Evolutionary conservation across 2,888 invertebrate genomes (phyloP).

Genomic region (Vesta saturnalis): DNA sequence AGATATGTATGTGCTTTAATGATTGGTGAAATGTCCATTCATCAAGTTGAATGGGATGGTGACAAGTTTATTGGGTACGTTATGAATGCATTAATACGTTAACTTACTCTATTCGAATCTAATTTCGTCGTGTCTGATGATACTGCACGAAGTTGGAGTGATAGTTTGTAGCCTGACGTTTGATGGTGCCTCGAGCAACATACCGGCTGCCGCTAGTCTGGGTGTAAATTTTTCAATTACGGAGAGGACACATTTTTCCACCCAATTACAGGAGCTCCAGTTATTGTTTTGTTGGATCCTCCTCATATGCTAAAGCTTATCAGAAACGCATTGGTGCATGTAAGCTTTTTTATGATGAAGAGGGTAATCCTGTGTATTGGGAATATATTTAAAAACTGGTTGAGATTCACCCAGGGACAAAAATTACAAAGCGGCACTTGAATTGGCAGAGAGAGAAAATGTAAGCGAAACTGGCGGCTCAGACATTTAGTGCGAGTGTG

Average conservation of each 20-base stretch:
- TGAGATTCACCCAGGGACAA: too few relatives aligned
- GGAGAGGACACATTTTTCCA: slow-evolving; percentile 39
- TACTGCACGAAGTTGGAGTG: slow-evolving; percentile 40
- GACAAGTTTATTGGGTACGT: too few relatives aligned
- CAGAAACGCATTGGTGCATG: slow-evolving; percentile 37
- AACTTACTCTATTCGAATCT: slow-evolving; percentile 29
- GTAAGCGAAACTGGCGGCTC: slow-evolving; percentile 45
- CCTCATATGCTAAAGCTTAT: slow-evolving; percentile 47
- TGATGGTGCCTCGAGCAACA: slow-evolving; percentile 40
- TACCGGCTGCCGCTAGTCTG: slow-evolving; percentile 18
- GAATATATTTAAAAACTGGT: slow-evolving; percentile 41
- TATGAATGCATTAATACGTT: too few relatives aligned
- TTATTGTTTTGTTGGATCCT: slow-evolving; percentile 43
- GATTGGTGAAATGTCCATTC: too few relatives aligned
- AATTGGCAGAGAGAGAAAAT: slow-evolving; percentile 42
- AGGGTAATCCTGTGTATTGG: slow-evolving; percentile 37
- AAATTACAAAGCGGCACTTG: too few relatives aligned
- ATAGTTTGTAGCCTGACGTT: slow-evolving; percentile 43
- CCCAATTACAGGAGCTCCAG: slow-evolving; percentile 36
- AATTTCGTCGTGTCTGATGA: slow-evolving; percentile 34
- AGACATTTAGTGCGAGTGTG: slow-evolving; percentile 45
- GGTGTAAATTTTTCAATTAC: too few relatives aligned
- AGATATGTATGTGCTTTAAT: too few relatives aligned
- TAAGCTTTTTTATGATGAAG: slow-evolving; percentile 26
- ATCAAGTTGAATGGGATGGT: too few relatives aligned